Percentiles rank a stretch among this genome's conserved stretches.
phyloP scores from a whole-genome alignment of 2,113 vertebrate genomes.

The Prinia subflava region DNA sequence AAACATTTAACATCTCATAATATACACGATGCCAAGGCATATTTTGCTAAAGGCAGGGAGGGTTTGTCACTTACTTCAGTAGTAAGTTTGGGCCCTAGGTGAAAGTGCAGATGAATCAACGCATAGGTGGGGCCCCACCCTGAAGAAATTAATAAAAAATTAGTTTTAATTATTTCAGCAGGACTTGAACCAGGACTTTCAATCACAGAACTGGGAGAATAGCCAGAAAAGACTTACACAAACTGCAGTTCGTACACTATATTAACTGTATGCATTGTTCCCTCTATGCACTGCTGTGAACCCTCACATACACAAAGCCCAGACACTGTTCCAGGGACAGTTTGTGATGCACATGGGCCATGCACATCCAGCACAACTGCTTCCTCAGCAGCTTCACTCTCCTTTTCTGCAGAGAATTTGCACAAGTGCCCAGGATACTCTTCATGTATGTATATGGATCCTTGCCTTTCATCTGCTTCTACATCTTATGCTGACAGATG shows the following conservation, averaged over 20 bases:
- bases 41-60: background rate
- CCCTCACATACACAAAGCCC: background rate
- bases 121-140: fast-evolving
- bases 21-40: background rate
- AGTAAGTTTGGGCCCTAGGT: background rate
- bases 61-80: background rate
- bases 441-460: background rate
- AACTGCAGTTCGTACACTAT: background rate
- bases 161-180: background rate
- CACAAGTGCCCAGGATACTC: background rate
- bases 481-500: background rate
- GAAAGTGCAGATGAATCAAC: background rate
- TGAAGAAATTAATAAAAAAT: background rate
- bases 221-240: background rate
- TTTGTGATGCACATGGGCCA: background rate
- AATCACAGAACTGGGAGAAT: background rate
- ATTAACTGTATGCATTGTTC: background rate
- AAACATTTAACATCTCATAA: background rate
- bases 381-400: background rate
- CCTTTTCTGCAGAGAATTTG: background rate
- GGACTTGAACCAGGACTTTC: background rate
- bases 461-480: background rate
- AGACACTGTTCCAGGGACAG: background rate
- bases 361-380: background rate
- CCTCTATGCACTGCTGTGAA: fast-evolving